phyloP scores from a whole-genome alignment of 2,113 vertebrate species.

The Miniopterus natalensis region DNA sequence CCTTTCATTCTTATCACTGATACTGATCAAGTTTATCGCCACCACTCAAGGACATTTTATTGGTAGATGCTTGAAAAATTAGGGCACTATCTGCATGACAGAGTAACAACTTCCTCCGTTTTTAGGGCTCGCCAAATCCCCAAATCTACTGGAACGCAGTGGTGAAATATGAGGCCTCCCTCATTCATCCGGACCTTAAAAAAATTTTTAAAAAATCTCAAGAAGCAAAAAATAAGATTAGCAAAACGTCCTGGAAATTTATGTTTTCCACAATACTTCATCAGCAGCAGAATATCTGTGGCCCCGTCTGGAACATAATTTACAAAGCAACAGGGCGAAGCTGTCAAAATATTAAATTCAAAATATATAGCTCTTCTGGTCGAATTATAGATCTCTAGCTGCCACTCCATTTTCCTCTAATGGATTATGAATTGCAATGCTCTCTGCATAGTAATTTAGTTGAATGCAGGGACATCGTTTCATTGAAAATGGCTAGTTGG shows the following conservation, averaged over 20 bases:
- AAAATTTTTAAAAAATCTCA: background rate
- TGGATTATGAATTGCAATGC: conserved; percentile 64
- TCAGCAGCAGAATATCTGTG: background rate
- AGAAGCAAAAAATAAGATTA: background rate
- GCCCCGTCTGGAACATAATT: background rate
- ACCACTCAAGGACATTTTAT: background rate
- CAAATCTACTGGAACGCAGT: background rate
- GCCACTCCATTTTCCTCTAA: background rate
- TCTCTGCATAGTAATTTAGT: background rate
- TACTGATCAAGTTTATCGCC: background rate
- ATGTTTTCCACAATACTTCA: background rate
- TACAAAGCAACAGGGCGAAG: background rate
- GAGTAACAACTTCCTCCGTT: background rate
- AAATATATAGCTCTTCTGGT: conserved; percentile 43
- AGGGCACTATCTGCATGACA: background rate
- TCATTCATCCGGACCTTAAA: background rate
- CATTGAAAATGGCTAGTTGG: background rate
- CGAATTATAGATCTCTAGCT: background rate
- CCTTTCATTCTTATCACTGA: background rate
- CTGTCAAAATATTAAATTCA: conserved; percentile 13
- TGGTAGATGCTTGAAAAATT: background rate
- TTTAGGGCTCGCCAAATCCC: background rate
- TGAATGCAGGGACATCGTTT: conserved; percentile 45
- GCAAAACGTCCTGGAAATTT: background rate
- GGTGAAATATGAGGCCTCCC: background rate